Evolutionary conservation across 2,888 invertebrate genomes (phyloP).

Genomic region (Caenorhabditis doughertyi): DNA sequence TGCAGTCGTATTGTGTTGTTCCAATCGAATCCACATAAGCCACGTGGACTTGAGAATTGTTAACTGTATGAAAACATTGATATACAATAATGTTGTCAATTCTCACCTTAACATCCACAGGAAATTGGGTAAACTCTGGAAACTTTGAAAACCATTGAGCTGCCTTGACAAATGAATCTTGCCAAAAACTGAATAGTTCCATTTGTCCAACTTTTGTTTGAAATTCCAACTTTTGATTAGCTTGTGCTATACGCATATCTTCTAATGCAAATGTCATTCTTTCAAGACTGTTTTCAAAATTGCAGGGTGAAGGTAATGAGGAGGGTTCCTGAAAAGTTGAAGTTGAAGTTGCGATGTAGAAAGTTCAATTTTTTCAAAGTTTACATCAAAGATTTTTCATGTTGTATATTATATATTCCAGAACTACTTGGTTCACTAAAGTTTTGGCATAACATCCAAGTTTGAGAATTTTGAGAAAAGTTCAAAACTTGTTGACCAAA

Average conservation of each 20-base stretch:
- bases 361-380: too few relatives aligned
- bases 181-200: background rate
- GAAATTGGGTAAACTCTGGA: background rate
- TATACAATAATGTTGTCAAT: background rate
- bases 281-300: background rate
- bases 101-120: constrained; percentile 3
- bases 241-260: background rate
- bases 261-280: background rate
- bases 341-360: too few relatives aligned
- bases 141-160: constrained; percentile 6
- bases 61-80: background rate
- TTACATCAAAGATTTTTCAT: too few relatives aligned
- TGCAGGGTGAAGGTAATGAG: background rate
- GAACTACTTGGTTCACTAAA: too few relatives aligned
- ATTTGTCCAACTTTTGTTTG: background rate
- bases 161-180: background rate
- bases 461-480: too few relatives aligned
- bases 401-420: too few relatives aligned
- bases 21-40: constrained; percentile 12
- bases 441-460: too few relatives aligned
- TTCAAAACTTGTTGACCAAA: too few relatives aligned
- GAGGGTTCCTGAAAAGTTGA: background rate
- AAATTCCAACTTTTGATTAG: background rate
- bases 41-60: constrained; percentile 11
- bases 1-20: constrained; percentile 14